phyloP scores from a whole-genome alignment of 2,113 vertebrate species.

The Perognathus longimembris region DNA sequence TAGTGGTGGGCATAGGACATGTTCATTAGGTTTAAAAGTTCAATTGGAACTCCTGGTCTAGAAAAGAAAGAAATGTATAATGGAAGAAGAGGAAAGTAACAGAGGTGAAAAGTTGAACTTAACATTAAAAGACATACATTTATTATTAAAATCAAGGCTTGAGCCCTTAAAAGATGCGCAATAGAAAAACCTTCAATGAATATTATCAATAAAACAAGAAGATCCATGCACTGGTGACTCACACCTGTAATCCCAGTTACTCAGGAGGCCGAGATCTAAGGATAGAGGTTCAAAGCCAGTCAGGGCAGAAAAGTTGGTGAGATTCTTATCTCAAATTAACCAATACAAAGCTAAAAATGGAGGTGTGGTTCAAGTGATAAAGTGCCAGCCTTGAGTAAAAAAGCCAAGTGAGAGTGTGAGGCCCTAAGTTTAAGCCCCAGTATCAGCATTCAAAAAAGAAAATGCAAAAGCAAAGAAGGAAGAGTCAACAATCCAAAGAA shows the following conservation, averaged over 20 bases:
- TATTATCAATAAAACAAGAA: neutral
- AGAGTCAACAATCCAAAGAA: neutral
- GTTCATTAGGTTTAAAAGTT: neutral
- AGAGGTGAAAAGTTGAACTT: constrained; percentile 4
- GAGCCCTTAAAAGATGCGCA: neutral
- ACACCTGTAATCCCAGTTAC: too few species aligned
- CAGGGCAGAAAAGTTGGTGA: too few species aligned
- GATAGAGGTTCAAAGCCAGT: too few species aligned
- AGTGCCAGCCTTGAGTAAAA: too few species aligned
- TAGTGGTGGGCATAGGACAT: neutral
- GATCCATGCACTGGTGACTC: too few species aligned
- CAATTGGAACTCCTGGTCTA: neutral
- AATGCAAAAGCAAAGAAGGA: neutral
- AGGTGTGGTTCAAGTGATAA: too few species aligned
- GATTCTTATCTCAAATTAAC: too few species aligned
- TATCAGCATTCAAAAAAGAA: neutral
- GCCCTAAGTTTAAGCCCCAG: too few species aligned
- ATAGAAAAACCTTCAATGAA: neutral
- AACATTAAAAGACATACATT: neutral
- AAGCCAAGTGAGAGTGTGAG: too few species aligned
- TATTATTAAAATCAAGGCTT: neutral
- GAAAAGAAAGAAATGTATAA: neutral
- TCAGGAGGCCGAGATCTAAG: too few species aligned
- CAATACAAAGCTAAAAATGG: too few species aligned
- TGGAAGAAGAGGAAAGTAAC: neutral